These are phyloP conservation scores for Ctenodactylus gundi DNA, from an alignment of 2,113 vertebrate species.

Conservation along the genomic window DNA sequence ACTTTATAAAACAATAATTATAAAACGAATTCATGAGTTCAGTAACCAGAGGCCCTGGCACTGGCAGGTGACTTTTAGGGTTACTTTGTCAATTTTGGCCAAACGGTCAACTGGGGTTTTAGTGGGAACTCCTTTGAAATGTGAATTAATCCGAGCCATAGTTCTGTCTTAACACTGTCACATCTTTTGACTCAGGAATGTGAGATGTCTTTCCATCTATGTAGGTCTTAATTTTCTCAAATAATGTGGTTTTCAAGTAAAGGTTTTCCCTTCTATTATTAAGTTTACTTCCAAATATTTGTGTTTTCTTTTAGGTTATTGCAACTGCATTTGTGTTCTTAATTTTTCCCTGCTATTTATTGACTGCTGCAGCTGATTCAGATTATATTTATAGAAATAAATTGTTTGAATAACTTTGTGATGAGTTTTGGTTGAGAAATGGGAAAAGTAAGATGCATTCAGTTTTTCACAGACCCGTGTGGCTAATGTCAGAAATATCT, in stretches of 20 bases:
- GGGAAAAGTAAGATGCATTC: background rate
- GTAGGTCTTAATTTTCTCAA: background rate
- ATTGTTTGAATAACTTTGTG: background rate
- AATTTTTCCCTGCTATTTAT: constrained; percentile 10
- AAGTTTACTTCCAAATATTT: background rate
- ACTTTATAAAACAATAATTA: background rate
- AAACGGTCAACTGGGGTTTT: background rate
- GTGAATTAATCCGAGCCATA: background rate
- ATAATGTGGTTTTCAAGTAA: background rate
- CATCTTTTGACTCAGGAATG: background rate
- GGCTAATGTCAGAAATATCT: background rate
- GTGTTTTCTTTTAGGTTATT: background rate
- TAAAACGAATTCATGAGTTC: background rate
- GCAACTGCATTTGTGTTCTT: background rate
- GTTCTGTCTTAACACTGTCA: background rate
- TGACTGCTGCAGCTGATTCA: background rate
- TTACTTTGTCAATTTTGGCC: background rate
- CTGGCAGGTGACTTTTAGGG: constrained; percentile 13
- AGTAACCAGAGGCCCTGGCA: background rate
- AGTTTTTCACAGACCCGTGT: background rate
- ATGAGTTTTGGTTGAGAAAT: background rate
- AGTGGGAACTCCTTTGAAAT: background rate
- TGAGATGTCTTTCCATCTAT: background rate
- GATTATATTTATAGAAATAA: background rate
- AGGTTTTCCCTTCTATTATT: background rate